These are phyloP conservation scores for Aphyosemion australe DNA, from an alignment of 2,113 vertebrate genomes.

Conservation along the genomic window DNA sequence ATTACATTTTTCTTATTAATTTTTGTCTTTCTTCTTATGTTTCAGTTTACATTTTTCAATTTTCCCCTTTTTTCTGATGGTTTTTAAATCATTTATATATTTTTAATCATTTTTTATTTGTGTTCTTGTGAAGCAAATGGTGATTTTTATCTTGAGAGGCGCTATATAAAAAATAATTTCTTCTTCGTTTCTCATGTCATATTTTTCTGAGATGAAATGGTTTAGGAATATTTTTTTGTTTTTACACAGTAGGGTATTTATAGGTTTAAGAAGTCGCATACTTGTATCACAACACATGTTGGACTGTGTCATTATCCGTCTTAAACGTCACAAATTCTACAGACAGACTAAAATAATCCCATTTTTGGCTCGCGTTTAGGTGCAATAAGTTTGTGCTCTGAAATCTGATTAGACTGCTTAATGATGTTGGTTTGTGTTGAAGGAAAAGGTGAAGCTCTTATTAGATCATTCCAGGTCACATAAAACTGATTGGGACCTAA, in stretches of 20 bases:
- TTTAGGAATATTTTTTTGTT: neutral
- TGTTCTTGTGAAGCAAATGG: no score
- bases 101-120: no score
- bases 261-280: no score
- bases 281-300: no score
- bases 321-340: slow-evolving; percentile 1
- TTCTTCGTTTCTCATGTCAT: no score
- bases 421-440: neutral
- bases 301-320: neutral
- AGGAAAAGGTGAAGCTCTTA: neutral
- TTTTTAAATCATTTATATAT: no score
- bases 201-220: neutral
- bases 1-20: no score
- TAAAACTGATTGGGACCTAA: neutral
- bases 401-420: neutral
- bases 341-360: neutral
- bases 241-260: neutral
- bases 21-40: no score
- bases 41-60: no score
- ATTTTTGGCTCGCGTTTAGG: slow-evolving; percentile 1
- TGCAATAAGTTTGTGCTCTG: neutral
- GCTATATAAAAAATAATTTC: no score
- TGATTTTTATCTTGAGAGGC: no score
- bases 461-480: neutral
- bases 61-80: no score